A percentile compares a stretch with the other conserved stretches of the same genome.
phyloP scores from a whole-genome alignment of 2,888 invertebrate species.

The Icerya purchasi region DNA sequence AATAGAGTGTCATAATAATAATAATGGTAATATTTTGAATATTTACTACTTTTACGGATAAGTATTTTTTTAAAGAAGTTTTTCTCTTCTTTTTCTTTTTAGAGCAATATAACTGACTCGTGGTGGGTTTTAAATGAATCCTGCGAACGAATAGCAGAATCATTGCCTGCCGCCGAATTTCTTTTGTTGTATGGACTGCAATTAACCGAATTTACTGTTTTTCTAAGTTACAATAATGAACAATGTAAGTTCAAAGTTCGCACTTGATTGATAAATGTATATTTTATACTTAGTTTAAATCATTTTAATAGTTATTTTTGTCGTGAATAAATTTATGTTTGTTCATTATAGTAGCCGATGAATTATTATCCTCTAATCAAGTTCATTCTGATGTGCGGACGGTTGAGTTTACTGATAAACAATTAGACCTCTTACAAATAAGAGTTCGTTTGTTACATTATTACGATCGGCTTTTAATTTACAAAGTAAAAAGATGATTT shows the following conservation, averaged over 20 bases:
- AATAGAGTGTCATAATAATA: too few species aligned
- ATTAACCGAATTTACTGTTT: slow-evolving; percentile 37
- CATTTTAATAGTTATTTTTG: too few species aligned
- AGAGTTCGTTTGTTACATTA: slow-evolving; percentile 11
- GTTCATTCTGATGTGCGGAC: background rate
- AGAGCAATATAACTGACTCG: slow-evolving; percentile 53
- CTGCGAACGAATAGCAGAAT: slow-evolving; percentile 47
- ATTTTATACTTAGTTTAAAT: background rate
- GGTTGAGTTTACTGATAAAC: slow-evolving; percentile 5
- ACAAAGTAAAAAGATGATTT: slow-evolving; percentile 8
- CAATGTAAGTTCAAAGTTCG: slow-evolving; percentile 6
- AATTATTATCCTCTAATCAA: background rate
- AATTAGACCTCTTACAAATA: slow-evolving; percentile 9
- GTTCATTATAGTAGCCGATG: background rate
- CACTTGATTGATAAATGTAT: background rate
- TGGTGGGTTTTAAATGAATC: slow-evolving; percentile 65
- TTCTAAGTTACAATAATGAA: slow-evolving; percentile 17
- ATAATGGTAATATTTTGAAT: too few species aligned
- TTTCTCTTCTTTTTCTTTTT: too few species aligned
- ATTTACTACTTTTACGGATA: too few species aligned
- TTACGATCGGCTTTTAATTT: slow-evolving; percentile 8
- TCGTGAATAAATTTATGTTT: too few species aligned
- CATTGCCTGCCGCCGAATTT: slow-evolving; percentile 44
- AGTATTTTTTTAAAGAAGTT: too few species aligned
- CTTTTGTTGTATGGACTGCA: slow-evolving; percentile 48